phyloP scores from a whole-genome alignment of 53 echinoderm and acorn worm genomes.

The Echinometra lucunter region DNA sequence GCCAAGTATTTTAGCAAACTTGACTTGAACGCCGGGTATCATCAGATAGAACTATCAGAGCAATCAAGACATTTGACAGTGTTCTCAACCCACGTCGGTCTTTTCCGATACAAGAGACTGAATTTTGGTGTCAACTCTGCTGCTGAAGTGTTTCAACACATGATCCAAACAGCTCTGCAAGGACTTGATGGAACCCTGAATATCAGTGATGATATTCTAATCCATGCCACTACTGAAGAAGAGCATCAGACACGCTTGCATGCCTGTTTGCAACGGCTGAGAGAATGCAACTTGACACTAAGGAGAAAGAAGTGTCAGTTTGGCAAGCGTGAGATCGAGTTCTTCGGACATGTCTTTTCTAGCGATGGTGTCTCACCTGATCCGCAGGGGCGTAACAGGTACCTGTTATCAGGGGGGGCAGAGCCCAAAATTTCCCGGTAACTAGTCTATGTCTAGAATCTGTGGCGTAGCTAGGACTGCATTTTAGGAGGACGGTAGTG shows the following conservation, averaged over 20 bases:
- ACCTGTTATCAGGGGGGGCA: too few species aligned
- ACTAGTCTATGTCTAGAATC: too few species aligned
- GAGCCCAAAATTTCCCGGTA: too few species aligned
- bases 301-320: conserved; percentile 57
- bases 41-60: conserved; percentile 79
- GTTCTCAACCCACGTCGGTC: conserved; percentile 77
- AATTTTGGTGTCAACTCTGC: conserved; percentile 79
- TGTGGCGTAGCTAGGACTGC: too few species aligned
- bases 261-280: conserved; percentile 56
- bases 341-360: conserved; percentile 78
- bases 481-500: too few species aligned
- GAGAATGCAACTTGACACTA: conserved; percentile 69
- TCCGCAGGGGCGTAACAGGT: conserved; percentile 66
- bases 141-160: conserved; percentile 77
- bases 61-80: conserved; percentile 65
- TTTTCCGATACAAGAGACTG: conserved; percentile 75
- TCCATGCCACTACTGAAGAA: conserved; percentile 60
- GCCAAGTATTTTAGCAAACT: conserved; percentile 63
- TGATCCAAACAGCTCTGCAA: conserved; percentile 69
- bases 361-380: conserved; percentile 67
- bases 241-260: conserved; percentile 69
- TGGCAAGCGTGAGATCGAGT: conserved; percentile 40
- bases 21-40: conserved; percentile 85
- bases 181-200: conserved; percentile 77
- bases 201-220: conserved; percentile 80